Base-by-base conservation (phyloP, 2,888 invertebrate species). In the Lasioglossum zephyrum region DNA sequence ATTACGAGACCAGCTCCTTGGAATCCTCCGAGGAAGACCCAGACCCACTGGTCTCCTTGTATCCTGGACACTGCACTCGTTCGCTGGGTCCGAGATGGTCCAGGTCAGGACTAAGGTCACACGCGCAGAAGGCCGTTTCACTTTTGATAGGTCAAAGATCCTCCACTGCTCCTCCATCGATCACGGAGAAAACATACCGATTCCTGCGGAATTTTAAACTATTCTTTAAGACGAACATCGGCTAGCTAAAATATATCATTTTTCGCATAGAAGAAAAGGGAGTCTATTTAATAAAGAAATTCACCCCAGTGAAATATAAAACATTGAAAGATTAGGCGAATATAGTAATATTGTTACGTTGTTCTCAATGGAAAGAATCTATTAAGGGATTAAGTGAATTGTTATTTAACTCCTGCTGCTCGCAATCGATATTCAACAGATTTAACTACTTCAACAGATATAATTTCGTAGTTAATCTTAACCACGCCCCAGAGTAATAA, bases 91-190 rank as follows among this genome's bases (percentile, higher is more conserved):
- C 87, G 80, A 69, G 81, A 91, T 89, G 91, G 89, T 90, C 87
- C 92, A 92, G 92, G 92, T 93, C 92, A 91, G 91, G 91, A 87
- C 85, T 86, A 82, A 87, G 90, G 92, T 92, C 91, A 88, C 83
- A 82, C 66, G 79, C 89, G 81, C 53, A 74, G 74, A 75, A 82
- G 79, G 70, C 47, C 75, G 79, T 76, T 76, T 75, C 73, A 79
- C 76, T 86, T 86, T 85, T 78, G 63, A n/a, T 79, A 3, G 60
- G n/a, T 57, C 53, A 69, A n/a, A 69, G 44, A 60, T 60, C 74
- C 53, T 41, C n/a, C 4, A 2, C 22, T 16, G 5, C 13, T 11
- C 26, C 22, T 2, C 11, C 31, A 16, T n/a, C 0, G 36, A 47
- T 47, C 31, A 4, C 2, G 60, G 22, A 13, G 26, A 18, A 18